Evolutionary conservation across 2,113 vertebrate species (phyloP).

Genomic region (Myotis brandtii): DNA sequence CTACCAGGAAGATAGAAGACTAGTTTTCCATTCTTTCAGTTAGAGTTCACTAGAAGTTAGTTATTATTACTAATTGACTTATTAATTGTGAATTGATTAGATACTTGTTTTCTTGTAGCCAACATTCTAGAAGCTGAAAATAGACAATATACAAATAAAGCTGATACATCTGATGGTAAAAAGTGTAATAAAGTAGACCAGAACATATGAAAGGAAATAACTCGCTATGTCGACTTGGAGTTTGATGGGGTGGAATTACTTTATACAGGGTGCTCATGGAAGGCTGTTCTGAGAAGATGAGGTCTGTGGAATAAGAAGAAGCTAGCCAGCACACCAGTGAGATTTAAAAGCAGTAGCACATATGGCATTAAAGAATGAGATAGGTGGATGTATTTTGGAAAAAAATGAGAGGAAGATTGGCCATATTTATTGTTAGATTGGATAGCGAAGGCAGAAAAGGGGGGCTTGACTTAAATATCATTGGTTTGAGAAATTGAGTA

Average conservation of each 20-base stretch:
- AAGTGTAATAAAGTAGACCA: fast-evolving
- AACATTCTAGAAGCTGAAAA: not conserved
- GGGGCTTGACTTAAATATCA: not conserved
- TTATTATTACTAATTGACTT: not conserved
- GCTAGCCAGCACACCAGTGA: not conserved
- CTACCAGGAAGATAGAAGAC: not conserved
- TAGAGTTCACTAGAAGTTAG: not conserved
- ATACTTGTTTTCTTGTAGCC: not conserved
- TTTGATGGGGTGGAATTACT: not conserved
- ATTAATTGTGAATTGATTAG: not conserved
- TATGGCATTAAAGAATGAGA: not conserved
- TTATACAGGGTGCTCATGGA: not conserved
- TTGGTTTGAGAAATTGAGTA: not conserved
- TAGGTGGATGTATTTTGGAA: not conserved
- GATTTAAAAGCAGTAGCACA: not conserved
- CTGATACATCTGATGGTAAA: not conserved
- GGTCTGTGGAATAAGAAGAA: not conserved
- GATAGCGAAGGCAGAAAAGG: not conserved
- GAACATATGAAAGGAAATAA: not conserved
- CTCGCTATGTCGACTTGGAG: not conserved
- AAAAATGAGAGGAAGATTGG: not conserved
- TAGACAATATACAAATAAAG: not conserved
- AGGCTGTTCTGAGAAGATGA: not conserved
- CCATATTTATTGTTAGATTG: not conserved
- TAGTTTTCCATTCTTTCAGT: not conserved